Evolutionary conservation across 92 coral and sea anemone genomes (phyloP).

Genomic region (Paramuricea clavata): DNA sequence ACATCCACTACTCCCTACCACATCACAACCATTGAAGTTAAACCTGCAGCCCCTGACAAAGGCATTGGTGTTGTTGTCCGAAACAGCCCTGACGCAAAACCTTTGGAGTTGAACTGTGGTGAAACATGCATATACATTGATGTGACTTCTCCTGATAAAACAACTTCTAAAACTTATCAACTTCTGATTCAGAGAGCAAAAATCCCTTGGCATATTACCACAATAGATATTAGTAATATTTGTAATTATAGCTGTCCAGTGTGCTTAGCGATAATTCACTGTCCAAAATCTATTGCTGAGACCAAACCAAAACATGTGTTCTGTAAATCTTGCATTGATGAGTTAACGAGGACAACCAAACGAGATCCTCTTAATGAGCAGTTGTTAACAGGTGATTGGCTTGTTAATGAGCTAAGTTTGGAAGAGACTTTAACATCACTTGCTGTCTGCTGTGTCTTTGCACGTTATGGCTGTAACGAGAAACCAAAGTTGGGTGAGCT

Average conservation of each 20-base stretch:
- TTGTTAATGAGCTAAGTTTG: slow-evolving; percentile 75
- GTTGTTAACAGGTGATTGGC: slow-evolving; percentile 81
- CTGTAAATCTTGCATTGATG: slow-evolving; percentile 91
- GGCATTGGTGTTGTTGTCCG: slow-evolving; percentile 76
- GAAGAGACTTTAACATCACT: slow-evolving; percentile 72
- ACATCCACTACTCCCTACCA: slow-evolving; percentile 70
- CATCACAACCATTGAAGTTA: slow-evolving; percentile 67
- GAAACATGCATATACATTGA: slow-evolving; percentile 83
- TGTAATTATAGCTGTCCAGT: slow-evolving; percentile 81
- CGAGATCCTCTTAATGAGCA: slow-evolving; percentile 85
- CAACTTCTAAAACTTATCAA: slow-evolving; percentile 67
- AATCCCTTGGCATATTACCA: slow-evolving; percentile 66
- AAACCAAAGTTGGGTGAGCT: slow-evolving; percentile 74
- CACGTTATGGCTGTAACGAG: slow-evolving; percentile 86
- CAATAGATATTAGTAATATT: slow-evolving; percentile 62
- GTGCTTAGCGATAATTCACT: slow-evolving; percentile 79
- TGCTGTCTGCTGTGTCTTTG: slow-evolving; percentile 73
- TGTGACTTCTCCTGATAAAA: slow-evolving; percentile 89
- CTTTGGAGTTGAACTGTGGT: slow-evolving; percentile 76
- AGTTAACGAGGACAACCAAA: slow-evolving; percentile 92
- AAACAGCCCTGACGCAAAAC: slow-evolving; percentile 69
- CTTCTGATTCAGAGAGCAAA: slow-evolving; percentile 69
- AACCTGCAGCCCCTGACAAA: slow-evolving; percentile 84
- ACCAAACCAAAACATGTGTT: slow-evolving; percentile 84
- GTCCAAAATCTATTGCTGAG: slow-evolving; percentile 83